Evolutionary conservation across 1,140 invertebrate species (phyloP).

Genomic region (Drosophila sulfurigaster): DNA sequence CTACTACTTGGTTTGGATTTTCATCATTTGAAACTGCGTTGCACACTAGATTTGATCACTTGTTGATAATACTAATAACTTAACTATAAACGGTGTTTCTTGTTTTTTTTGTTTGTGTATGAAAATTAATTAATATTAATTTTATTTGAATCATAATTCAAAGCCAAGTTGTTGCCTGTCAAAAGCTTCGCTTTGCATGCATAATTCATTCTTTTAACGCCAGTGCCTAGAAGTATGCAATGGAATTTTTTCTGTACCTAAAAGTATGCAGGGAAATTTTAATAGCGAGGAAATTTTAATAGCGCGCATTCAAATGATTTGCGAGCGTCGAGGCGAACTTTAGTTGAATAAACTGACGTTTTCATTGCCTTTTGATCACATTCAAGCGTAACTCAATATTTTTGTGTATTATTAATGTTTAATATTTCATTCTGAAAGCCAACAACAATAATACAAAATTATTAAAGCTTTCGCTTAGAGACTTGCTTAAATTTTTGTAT

Average conservation of each 20-base stretch:
- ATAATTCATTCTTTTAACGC: not conserved
- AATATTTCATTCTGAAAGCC: no score
- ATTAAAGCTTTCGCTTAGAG: no score
- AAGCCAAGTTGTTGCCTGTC: not conserved
- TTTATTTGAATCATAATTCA: not conserved
- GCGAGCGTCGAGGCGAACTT: no score
- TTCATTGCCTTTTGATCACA: no score
- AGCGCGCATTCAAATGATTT: no score
- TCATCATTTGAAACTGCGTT: not conserved
- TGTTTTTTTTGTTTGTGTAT: not conserved
- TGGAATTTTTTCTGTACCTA: not conserved
- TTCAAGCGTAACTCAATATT: no score
- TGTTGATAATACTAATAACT: not conserved
- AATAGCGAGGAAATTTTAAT: not conserved
- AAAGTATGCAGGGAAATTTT: not conserved
- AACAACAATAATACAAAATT: no score
- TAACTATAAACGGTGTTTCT: not conserved
- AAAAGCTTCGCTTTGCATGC: not conserved
- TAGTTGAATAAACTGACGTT: no score
- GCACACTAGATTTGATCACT: not conserved
- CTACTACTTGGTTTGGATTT: not conserved
- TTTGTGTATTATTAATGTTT: no score
- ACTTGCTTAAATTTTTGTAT: no score
- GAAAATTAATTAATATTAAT: not conserved
- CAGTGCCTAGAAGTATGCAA: conserved; percentile 50